Evolutionary conservation across 2,797 vertebrate species (phyloP).

Genomic region (Zenarchopterus dispar): DNA sequence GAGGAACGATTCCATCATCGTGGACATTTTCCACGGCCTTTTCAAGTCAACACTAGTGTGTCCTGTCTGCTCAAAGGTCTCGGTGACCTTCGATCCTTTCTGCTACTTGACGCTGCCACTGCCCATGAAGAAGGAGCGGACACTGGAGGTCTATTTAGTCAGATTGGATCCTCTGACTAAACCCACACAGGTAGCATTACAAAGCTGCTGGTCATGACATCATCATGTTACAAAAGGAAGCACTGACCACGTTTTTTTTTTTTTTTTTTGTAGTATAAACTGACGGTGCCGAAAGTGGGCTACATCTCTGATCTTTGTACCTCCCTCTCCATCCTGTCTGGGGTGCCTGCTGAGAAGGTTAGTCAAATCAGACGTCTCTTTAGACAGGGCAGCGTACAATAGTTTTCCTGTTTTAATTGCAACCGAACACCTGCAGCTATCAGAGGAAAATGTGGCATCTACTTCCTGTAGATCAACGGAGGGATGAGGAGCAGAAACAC

Average conservation of each 20-base stretch:
- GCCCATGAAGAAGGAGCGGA: conserved; percentile 97
- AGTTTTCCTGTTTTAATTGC: no score
- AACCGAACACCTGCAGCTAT: no score
- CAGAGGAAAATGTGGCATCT: no score
- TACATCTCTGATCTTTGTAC: conserved; percentile 95
- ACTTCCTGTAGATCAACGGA: no score
- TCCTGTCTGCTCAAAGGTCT: conserved; percentile 95
- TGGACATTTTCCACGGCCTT: conserved; percentile 99
- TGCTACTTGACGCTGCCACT: conserved; percentile 98
- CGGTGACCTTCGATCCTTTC: conserved; percentile 98
- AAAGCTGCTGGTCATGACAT: no score
- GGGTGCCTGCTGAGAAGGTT: conserved; percentile 92
- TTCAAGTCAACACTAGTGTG: conserved; percentile 99
- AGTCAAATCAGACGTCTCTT: not conserved
- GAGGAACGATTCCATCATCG: conserved; percentile 98
- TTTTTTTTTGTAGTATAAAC: conserved; percentile 88
- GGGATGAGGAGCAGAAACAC: no score
- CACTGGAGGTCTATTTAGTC: conserved; percentile 95
- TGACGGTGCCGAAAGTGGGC: conserved; percentile 98
- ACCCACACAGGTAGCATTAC: conserved; percentile 88
- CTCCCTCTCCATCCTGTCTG: conserved; percentile 89
- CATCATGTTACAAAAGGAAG: not conserved
- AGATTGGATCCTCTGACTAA: conserved; percentile 92
- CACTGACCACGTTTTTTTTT: not conserved
- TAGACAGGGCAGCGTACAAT: no score